Base-by-base conservation (phyloP, 92 coral and sea anemone species). In the Porites lobata region DNA sequence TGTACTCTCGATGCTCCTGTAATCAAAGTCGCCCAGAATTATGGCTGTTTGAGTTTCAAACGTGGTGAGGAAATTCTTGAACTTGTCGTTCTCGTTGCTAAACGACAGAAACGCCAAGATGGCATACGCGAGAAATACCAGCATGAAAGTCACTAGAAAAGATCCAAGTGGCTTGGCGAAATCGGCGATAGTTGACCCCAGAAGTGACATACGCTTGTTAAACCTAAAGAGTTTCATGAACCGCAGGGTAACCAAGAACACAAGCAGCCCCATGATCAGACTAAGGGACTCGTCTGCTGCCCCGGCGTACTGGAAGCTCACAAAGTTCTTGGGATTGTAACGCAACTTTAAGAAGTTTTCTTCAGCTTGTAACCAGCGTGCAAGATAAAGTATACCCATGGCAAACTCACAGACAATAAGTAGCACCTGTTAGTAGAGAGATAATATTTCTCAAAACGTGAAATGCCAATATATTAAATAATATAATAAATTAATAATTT, bases 271-370 rank as follows among this genome's bases (percentile, higher is more conserved):
- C 47, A 92, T 93, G 51, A 95, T 92, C 19, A 90, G 81, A 19
- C 80, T 87, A 24, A 96, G 83, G 56, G 92, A 73, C 62, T 89
- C 92, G 63, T 96, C 99, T 8, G 99, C 94, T 1, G 94, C 96
- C 11, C 92, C 90, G 13, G 99, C 99, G 81, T 96, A 96, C 91
- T 96, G 99, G 80, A 96, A 96, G 80, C 98, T 94, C 50, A 93
- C 96, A 67, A 94, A 96, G 70, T 92, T 98, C 76, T 96, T 96
- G 5, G 99, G 99, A 79, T 96, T 96, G 86, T 96, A 86, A 32
- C 87, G 96, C 17, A 96, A 79, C 79, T 91, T 85, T 66, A 86
- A 81, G 8, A 96, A 62, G 75, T 96, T 96, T 63, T 92, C 93
- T 85, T 91, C 96, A 19, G 92, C 95, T 65, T 96, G 96, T 91